These are phyloP conservation scores for Xestobium rufovillosum DNA, from an alignment of 2,888 invertebrate genomes.

Conservation along the genomic window DNA sequence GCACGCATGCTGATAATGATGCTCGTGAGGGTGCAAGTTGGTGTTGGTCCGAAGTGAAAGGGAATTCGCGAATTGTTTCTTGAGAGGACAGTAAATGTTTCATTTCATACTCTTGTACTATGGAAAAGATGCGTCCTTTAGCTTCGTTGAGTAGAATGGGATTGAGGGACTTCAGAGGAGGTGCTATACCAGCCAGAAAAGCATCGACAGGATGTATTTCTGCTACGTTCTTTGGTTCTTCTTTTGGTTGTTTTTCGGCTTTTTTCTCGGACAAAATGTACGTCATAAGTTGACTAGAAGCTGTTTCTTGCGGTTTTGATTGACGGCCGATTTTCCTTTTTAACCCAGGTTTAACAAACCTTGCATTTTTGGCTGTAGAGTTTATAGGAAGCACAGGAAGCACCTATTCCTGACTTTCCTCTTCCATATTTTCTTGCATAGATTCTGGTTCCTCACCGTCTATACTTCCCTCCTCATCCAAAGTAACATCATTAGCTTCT, in stretches of 20 bases:
- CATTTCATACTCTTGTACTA: slow-evolving; percentile 20
- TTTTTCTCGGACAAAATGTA: slow-evolving; percentile 25
- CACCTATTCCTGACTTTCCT: too few relatives aligned
- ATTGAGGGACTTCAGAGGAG: slow-evolving; percentile 20
- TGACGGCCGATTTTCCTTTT: too few relatives aligned
- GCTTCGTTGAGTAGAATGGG: slow-evolving; percentile 17
- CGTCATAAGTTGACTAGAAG: slow-evolving; percentile 22
- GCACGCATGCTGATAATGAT: too few relatives aligned
- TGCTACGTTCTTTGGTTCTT: not conserved
- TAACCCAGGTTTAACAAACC: too few relatives aligned
- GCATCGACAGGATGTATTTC: slow-evolving; percentile 23
- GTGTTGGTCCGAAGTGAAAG: not conserved
- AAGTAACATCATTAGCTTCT: too few relatives aligned
- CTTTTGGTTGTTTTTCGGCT: slow-evolving; percentile 16
- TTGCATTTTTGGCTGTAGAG: too few relatives aligned
- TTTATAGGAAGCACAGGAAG: too few relatives aligned
- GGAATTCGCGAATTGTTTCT: not conserved
- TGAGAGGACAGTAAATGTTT: slow-evolving; percentile 8
- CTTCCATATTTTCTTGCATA: too few relatives aligned
- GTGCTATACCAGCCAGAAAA: slow-evolving; percentile 22
- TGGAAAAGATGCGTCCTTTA: slow-evolving; percentile 20
- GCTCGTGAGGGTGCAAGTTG: too few relatives aligned
- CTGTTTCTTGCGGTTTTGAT: slow-evolving; percentile 17
- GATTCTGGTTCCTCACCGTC: too few relatives aligned
- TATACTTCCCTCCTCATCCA: not conserved